Evolutionary conservation across 2,113 vertebrate genomes (phyloP).

Genomic region (Panthera uncia): DNA sequence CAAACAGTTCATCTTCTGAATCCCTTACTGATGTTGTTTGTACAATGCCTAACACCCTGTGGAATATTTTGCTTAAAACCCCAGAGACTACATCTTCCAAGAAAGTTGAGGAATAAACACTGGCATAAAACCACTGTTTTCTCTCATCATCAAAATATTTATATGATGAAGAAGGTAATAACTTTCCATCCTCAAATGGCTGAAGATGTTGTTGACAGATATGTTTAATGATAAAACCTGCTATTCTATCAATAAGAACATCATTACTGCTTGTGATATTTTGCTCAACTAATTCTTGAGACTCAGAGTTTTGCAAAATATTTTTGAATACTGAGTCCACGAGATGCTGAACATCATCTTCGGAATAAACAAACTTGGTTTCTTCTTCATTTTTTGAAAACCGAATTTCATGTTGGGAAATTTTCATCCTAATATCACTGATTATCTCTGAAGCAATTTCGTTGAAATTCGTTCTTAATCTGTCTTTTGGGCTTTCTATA

Average conservation of each 20-base stretch:
- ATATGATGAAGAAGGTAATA: background rate
- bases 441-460: conserved; percentile 73
- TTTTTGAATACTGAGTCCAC: conserved; percentile 69
- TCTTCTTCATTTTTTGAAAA: conserved; percentile 70
- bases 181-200: conserved; percentile 57
- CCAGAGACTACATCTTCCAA: conserved; percentile 76
- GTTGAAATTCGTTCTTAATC: conserved; percentile 59
- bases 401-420: conserved; percentile 76
- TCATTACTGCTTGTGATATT: conserved; percentile 45
- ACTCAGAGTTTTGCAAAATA: conserved; percentile 47
- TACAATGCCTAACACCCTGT: conserved; percentile 65
- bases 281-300: conserved; percentile 50
- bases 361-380: conserved; percentile 63
- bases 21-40: conserved; percentile 43
- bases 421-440: conserved; percentile 75
- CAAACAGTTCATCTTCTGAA: conserved; percentile 59
- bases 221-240: conserved; percentile 74
- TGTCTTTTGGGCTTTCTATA: background rate
- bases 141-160: background rate
- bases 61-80: conserved; percentile 73
- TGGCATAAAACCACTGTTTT: background rate
- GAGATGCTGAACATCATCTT: conserved; percentile 64
- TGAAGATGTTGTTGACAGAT: conserved; percentile 73
- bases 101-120: conserved; percentile 64
- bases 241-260: conserved; percentile 64